phyloP scores from a whole-genome alignment of 2,113 vertebrate species.

The Etia nguti region DNA sequence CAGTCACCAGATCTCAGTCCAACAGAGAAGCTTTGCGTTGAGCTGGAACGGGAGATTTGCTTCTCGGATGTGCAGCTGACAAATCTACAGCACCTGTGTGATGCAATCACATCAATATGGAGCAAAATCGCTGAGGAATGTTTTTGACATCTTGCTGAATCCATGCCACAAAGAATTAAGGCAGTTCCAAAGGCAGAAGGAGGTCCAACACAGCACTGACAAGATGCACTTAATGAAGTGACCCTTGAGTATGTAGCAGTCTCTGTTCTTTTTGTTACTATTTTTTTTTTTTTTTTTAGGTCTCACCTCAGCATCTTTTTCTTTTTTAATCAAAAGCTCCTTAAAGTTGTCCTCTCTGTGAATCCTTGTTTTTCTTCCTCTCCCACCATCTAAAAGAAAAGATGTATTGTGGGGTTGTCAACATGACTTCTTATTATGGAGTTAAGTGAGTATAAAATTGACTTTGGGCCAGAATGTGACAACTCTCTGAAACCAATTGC shows the following conservation, averaged over 20 bases:
- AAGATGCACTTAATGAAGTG: not conserved
- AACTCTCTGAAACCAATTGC: conserved; percentile 39
- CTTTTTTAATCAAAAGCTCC: not conserved
- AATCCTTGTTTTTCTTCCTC: not conserved
- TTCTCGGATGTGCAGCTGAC: not conserved
- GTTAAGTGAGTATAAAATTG: conserved; percentile 67
- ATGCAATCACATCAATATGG: not conserved
- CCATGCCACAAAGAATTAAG: not conserved
- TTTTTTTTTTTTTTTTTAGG: not conserved
- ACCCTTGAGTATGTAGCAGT: not conserved
- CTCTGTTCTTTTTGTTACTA: not conserved
- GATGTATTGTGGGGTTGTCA: conserved; percentile 42
- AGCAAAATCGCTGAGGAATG: not conserved
- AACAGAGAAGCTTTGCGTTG: not conserved
- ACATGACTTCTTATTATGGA: conserved; percentile 59
- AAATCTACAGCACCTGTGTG: not conserved
- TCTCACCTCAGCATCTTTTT: not conserved
- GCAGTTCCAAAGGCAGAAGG: not conserved
- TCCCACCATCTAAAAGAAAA: not conserved
- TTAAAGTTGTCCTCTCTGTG: not conserved
- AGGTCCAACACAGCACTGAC: not conserved
- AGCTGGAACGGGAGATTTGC: not conserved
- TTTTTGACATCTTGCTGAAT: not conserved
- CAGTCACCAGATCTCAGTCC: not conserved
- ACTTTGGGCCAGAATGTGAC: conserved; percentile 52